Evolutionary conservation across 2,797 vertebrate genomes (phyloP), one percentile per base, ranked within the genome.

Genomic region (Sylvilagus floridanus): DNA sequence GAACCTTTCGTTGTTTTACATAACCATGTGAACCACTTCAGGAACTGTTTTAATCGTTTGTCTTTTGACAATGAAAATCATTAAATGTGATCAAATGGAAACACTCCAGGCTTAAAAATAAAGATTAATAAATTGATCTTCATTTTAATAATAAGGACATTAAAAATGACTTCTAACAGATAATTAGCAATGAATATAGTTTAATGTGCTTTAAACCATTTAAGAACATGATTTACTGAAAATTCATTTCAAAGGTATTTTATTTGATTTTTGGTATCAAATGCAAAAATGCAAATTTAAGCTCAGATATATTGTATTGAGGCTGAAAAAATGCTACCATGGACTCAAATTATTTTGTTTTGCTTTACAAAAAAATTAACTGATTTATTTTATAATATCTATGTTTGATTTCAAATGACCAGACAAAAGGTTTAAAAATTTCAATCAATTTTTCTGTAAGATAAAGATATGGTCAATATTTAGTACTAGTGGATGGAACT

Each of bases 291-390:
- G 3, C 57, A 83, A 24, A 62, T 88, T 62, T 79, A 50, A 37
- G 21, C 71, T 91, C 75, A 83, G 14, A 57, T 2, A 1, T 60
- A 63, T 72, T 75, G 5, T 28, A 52, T 11, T 81, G 37, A 94
- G 35, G 71, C 24, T 79, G 3, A 94, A 76, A 78, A 91, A 54
- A 37, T 65, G 11, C 30, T 85, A 71, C 30, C 21, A 50, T 42
- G 42, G n/a, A 16, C 6, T 79, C 86, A 32, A 89, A 57, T 78
- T 91, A 63, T 87, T 87, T 84, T 83, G 19, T 54, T 91, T 81
- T 90, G 19, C 73, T 95, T 90, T 89, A 54, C 22, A 71, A 92
- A 91, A 91, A 77, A 54, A n/a, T n/a, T 5, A 88, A 22, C 21
- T 86, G 62, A 5, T 7, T 69, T 66, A 79, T 72, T 92, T 88